Base-by-base conservation (phyloP, 1,140 invertebrate species). In the Platyscapa corneri region DNA sequence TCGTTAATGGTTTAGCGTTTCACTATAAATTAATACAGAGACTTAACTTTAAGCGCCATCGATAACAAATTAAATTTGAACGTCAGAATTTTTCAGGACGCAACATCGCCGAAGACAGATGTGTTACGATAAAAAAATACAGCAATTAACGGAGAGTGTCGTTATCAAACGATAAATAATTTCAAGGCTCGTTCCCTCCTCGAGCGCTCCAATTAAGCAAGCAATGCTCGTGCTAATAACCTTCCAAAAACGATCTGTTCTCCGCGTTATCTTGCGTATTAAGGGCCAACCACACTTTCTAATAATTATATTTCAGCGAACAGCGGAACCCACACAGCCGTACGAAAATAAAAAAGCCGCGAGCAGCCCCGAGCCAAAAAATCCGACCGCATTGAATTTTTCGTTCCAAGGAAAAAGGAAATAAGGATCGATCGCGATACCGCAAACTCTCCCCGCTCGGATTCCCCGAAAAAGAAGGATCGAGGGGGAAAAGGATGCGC, bases 381-480 rank as follows among this genome's bases (percentile, higher is more conserved):
- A 27, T 42, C 64, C 64, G 27, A 30, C 39, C 75, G 23, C 56
- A 60, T 53, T 53, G 49, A 53, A 53, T 60, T 27, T 60, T 60
- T 53, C 75, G n/a, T 27, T 23, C 6, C 16, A 14, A 32, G 37
- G 77, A 64, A 67, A 81, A 72, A 37, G 32, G 46, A 72, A 39
- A 74, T 42, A 39, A 82, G 46, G 46, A 70, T 60, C 80, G 46
- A 60, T 60, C 70, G 67, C 65, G 37, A 42, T 34, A 72, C 79
- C 79, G 79, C 42, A 70, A 81, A 70, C 20, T 37, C 12, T 39
- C 30, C 14, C n/a, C 75, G 14, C 7, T 12, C 49, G 23, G 23
- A 20, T 37, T 74, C 70, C 20, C 5, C 39, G n/a, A 81, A 82
- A 74, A 82, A 82, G 67, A 53, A 53, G 75, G n/a, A 3, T 27